Conservation (phyloP, 2,797 vertebrate genomes). For the Diceros bicornis region DNA sequence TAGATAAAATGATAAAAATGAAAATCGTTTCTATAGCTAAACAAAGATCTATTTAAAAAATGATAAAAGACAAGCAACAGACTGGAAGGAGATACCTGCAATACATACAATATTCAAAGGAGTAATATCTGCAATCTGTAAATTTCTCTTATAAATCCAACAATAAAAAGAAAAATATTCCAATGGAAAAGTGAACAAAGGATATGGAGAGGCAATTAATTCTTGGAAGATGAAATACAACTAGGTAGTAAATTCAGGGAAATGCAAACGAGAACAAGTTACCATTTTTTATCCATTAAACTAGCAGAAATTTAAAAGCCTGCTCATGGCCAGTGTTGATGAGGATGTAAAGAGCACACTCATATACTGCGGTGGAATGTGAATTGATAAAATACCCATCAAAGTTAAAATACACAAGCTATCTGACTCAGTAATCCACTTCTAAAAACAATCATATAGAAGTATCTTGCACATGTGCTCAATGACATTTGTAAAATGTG, state of each 20-base stretch:
- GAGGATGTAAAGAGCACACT: background rate
- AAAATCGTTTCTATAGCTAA: background rate
- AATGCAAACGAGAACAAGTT: background rate
- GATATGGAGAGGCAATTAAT: background rate
- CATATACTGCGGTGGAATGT: background rate
- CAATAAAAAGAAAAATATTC: background rate
- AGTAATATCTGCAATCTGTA: background rate
- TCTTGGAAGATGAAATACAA: background rate
- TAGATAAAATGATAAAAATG: constrained; percentile 27
- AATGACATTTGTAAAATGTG: background rate
- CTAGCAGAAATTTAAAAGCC: background rate
- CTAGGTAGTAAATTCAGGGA: constrained; percentile 13
- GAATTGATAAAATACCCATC: background rate
- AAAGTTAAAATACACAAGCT: background rate
- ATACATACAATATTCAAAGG: background rate
- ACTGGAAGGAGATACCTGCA: background rate
- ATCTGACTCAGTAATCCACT: background rate
- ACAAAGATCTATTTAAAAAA: constrained; percentile 26
- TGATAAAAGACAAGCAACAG: background rate
- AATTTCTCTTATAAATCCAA: constrained; percentile 27
- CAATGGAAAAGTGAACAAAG: constrained; percentile 6
- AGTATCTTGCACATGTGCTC: background rate
- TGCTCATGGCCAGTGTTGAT: background rate
- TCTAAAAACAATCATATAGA: constrained; percentile 15
- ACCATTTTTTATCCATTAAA: background rate